Percentiles rank a stretch among this genome's conserved stretches.
These are phyloP conservation scores for Acanthiza pusilla DNA, from an alignment of 2,797 vertebrate genomes.

Conservation along the genomic window DNA sequence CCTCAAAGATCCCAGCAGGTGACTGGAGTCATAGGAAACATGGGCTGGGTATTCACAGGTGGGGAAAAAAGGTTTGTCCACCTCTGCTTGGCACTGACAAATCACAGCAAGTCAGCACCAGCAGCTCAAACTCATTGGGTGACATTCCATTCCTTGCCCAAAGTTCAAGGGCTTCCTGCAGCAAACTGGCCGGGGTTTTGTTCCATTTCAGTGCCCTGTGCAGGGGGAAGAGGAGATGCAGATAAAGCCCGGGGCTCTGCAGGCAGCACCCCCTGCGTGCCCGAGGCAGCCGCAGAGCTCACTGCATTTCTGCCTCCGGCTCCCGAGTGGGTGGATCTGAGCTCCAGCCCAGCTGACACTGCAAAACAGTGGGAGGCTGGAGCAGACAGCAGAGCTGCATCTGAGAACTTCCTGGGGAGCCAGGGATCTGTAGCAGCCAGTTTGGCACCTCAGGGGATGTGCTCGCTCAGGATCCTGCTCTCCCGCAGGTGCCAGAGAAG, in stretches of 20 bases:
- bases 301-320: neutral
- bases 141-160: neutral
- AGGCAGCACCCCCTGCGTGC: neutral
- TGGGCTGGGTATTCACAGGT: neutral
- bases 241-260: neutral
- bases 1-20: neutral
- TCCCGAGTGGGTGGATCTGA: constrained; percentile 11
- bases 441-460: neutral
- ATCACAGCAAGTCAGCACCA: neutral
- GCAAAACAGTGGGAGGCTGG: constrained; percentile 38
- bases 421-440: neutral
- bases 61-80: neutral
- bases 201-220: neutral
- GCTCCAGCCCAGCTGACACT: constrained; percentile 50
- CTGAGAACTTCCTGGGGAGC: neutral
- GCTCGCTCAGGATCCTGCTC: neutral
- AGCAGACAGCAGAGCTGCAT: constrained; percentile 25
- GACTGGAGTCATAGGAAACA: neutral
- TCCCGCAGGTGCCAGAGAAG: neutral
- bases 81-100: neutral
- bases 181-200: neutral
- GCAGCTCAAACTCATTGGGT: neutral
- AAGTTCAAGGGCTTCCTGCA: neutral
- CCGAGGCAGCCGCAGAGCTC: neutral
- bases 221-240: neutral